A percentile compares a stretch with the other conserved stretches of the same genome.
These are phyloP conservation scores for Latrodectus hesperus DNA, from an alignment of 2,888 invertebrate species.

Conservation along the genomic window DNA sequence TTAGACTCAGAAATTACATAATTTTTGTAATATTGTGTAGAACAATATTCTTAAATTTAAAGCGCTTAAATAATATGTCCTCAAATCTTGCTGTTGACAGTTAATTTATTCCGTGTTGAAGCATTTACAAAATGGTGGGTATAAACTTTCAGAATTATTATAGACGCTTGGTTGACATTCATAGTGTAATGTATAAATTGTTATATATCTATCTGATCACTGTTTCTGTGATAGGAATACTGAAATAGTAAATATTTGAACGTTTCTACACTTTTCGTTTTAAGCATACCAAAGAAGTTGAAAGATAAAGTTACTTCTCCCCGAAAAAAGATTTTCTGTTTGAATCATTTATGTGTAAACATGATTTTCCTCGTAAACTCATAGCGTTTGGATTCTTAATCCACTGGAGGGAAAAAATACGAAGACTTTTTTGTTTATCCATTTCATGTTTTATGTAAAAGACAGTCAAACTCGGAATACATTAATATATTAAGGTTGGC, in stretches of 20 bases:
- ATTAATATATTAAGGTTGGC: constrained; percentile 56
- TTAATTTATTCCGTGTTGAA: no score
- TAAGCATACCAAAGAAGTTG: constrained; percentile 7
- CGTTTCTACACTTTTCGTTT: constrained; percentile 8
- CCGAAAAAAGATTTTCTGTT: constrained; percentile 1
- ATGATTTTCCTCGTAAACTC: constrained; percentile 51
- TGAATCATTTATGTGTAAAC: constrained; percentile 60
- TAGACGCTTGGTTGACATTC: no score
- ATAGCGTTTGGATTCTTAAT: constrained; percentile 38
- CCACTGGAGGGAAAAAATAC: constrained; percentile 23
- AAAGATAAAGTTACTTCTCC: constrained; percentile 1
- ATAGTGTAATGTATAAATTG: no score
- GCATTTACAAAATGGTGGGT: no score
- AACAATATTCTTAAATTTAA: no score
- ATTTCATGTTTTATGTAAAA: constrained; percentile 61
- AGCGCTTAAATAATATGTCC: no score
- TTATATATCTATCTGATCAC: background rate
- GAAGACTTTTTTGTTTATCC: constrained; percentile 30
- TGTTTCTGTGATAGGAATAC: constrained; percentile 7
- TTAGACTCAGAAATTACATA: no score
- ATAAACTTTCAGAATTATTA: no score
- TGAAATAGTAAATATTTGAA: constrained; percentile 18
- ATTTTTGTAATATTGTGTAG: no score
- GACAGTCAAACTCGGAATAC: constrained; percentile 55
- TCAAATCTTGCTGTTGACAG: no score